Conservation (phyloP, 2,888 invertebrate species). For the Lepeophtheirus nordmannii region DNA sequence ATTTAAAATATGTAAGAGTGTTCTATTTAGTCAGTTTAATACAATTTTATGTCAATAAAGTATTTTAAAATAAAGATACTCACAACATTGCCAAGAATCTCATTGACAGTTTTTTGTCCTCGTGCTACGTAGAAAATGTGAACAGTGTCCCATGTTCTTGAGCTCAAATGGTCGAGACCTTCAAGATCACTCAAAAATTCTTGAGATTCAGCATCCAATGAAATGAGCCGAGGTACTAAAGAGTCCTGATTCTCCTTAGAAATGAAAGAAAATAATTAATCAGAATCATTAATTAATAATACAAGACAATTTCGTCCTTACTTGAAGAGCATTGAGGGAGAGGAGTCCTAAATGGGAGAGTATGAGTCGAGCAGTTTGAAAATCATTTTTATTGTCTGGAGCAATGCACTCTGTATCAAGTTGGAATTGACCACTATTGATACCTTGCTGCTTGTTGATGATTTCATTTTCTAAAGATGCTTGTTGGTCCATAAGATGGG, state of each 20-base stretch:
- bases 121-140: slow-evolving; percentile 84
- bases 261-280: slow-evolving; percentile 32
- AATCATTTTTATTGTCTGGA: slow-evolving; percentile 69
- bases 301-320: too few relatives aligned
- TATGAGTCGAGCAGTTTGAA: slow-evolving; percentile 85
- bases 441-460: slow-evolving; percentile 22
- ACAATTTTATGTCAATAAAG: too few relatives aligned
- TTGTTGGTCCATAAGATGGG: slow-evolving; percentile 28
- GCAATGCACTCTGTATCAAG: slow-evolving; percentile 50
- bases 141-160: slow-evolving; percentile 74
- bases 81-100: slow-evolving; percentile 65
- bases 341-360: slow-evolving; percentile 89
- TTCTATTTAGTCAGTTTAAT: too few relatives aligned
- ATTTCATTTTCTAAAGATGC: slow-evolving; percentile 29
- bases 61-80: slow-evolving; percentile 28
- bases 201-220: slow-evolving; percentile 50
- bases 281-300: too few relatives aligned
- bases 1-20: too few relatives aligned
- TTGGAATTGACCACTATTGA: slow-evolving; percentile 26
- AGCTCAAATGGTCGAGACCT: slow-evolving; percentile 65
- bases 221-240: slow-evolving; percentile 44
- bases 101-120: slow-evolving; percentile 57
- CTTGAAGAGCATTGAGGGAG: too few relatives aligned
- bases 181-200: slow-evolving; percentile 66
- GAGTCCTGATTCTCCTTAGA: slow-evolving; percentile 31